phyloP scores from a whole-genome alignment of 2,888 invertebrate species.

The Thereva unica region DNA sequence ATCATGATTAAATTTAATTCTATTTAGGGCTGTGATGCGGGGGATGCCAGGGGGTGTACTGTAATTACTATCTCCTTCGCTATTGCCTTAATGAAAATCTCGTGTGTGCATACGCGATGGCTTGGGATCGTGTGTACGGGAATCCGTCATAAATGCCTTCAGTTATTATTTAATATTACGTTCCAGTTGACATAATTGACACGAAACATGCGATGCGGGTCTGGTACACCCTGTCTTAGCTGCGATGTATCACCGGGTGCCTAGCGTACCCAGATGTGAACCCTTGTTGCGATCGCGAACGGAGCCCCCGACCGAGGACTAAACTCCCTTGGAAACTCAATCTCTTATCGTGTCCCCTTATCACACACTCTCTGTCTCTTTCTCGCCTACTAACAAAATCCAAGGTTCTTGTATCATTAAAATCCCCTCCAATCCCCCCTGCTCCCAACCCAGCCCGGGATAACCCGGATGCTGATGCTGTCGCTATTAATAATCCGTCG shows the following conservation, averaged over 20 bases:
- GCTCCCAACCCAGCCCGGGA: background rate
- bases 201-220: slow-evolving; percentile 45
- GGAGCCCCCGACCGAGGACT: too few relatives aligned
- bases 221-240: slow-evolving; percentile 38
- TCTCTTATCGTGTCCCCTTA: too few relatives aligned
- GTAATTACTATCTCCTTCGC: background rate
- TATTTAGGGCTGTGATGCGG: slow-evolving; percentile 17
- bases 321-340: too few relatives aligned
- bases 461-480: slow-evolving; percentile 1
- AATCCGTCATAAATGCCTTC: slow-evolving; percentile 36
- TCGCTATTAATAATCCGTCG: slow-evolving; percentile 41
- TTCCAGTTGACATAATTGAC: slow-evolving; percentile 46
- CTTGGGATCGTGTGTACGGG: background rate
- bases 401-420: too few relatives aligned
- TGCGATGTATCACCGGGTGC: slow-evolving; percentile 13
- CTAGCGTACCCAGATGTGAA: background rate
- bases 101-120: background rate
- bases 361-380: too few relatives aligned
- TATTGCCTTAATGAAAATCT: slow-evolving; percentile 28
- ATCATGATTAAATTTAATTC: slow-evolving; percentile 39
- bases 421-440: slow-evolving; percentile 2
- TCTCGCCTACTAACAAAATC: too few relatives aligned
- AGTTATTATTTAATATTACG: slow-evolving; percentile 31
- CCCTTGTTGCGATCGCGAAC: too few relatives aligned
- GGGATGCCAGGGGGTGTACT: background rate